Evolutionary conservation across 1,140 invertebrate genomes (phyloP).

Genomic region (Bacillus rossius): DNA sequence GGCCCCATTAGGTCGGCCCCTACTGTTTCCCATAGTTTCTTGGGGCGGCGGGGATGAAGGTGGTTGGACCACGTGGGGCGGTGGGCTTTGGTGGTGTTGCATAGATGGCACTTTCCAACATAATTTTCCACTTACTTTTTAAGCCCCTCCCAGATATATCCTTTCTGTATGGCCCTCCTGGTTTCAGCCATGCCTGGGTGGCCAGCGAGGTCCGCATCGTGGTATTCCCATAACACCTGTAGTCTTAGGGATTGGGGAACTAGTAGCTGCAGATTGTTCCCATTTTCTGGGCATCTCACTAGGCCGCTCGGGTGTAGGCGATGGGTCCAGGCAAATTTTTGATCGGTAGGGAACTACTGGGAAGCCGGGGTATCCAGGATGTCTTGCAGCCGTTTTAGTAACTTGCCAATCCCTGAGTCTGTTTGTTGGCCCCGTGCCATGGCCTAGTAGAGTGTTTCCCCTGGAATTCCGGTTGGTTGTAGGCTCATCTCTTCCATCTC

Average conservation of each 20-base stretch:
- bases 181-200: constrained; percentile 25
- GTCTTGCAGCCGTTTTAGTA: too few relatives aligned
- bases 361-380: too few relatives aligned
- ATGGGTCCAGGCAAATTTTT: not conserved
- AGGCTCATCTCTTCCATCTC: too few relatives aligned
- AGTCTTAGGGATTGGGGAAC: constrained; percentile 1
- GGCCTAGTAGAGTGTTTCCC: too few relatives aligned
- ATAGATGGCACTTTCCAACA: constrained; percentile 13
- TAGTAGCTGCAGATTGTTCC: constrained; percentile 1
- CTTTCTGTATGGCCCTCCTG: constrained; percentile 6
- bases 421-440: too few relatives aligned
- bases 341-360: not conserved
- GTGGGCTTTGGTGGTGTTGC: constrained; percentile 9
- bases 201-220: constrained; percentile 19
- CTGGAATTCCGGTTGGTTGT: too few relatives aligned
- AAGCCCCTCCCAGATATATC: constrained; percentile 14
- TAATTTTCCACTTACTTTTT: too few relatives aligned
- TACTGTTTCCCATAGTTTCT: constrained; percentile 17
- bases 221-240: constrained; percentile 13
- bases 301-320: not conserved
- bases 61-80: not conserved
- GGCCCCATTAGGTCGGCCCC: constrained; percentile 23
- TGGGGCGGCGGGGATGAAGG: not conserved
- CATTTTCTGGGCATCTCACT: not conserved
- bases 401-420: not conserved